Evolutionary conservation across 1,140 invertebrate species (phyloP).

Genomic region (Dysdera silvatica): DNA sequence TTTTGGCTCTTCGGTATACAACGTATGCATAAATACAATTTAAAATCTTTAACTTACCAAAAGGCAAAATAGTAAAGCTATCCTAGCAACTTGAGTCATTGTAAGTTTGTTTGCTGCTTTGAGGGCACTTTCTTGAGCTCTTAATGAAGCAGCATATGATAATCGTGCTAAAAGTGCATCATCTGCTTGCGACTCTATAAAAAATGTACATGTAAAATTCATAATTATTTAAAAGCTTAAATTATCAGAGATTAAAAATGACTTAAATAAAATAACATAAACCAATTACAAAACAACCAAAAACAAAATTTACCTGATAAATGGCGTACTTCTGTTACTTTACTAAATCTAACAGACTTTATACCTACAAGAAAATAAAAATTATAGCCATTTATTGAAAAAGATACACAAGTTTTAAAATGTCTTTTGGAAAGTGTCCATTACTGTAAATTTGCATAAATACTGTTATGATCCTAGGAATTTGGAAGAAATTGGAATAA

Average conservation of each 20-base stretch:
- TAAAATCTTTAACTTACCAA: conserved; percentile 61
- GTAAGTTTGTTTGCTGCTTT: conserved; percentile 60
- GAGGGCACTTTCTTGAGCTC: conserved; percentile 60
- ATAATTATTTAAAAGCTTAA: neutral
- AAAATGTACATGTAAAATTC: conserved; percentile 1
- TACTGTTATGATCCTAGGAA: too few species aligned
- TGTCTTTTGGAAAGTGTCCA: too few species aligned
- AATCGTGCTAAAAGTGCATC: conserved; percentile 72
- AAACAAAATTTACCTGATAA: conserved; percentile 39
- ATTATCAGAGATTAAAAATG: neutral
- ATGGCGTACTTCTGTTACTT: conserved; percentile 61
- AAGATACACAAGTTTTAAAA: too few species aligned
- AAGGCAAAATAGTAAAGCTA: conserved; percentile 67
- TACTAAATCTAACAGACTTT: conserved; percentile 64
- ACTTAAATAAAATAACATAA: neutral
- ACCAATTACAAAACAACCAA: neutral
- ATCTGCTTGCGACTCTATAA: conserved; percentile 62
- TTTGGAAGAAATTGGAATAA: too few species aligned
- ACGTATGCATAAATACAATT: neutral
- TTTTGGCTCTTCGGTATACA: neutral
- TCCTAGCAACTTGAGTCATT: conserved; percentile 60
- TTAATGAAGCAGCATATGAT: conserved; percentile 67
- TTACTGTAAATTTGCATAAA: too few species aligned
- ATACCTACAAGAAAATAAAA: conserved; percentile 10
- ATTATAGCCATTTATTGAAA: neutral